Percentiles rank a stretch among this genome's conserved stretches.
Conservation (phyloP, 2,797 vertebrate species). For the Notolepis coatsorum region DNA sequence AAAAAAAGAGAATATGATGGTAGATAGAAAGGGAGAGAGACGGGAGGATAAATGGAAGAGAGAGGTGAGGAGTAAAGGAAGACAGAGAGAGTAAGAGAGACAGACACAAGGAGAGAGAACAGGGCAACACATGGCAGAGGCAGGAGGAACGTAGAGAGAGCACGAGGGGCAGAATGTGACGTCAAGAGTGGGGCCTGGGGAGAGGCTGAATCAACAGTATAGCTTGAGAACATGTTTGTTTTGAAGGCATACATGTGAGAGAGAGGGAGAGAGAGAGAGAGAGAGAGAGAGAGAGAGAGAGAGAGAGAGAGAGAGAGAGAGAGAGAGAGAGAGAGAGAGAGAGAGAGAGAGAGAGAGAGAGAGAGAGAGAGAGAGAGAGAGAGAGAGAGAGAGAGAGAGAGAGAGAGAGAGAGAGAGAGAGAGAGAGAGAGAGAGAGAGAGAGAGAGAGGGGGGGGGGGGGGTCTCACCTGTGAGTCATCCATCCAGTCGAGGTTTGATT, state of each 20-base stretch:
- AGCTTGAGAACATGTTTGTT: background rate
- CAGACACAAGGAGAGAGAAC: background rate
- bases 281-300: slow-evolving; percentile 17
- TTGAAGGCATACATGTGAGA: background rate
- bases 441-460: background rate
- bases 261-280: slow-evolving; percentile 22
- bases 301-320: background rate
- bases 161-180: too few species aligned
- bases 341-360: slow-evolving; percentile 25
- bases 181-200: too few species aligned
- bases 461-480: slow-evolving; percentile 24
- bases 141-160: too few species aligned
- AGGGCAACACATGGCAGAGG: too few species aligned
- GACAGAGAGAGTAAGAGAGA: background rate
- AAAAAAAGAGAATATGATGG: slow-evolving; percentile 36
- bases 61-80: slow-evolving; percentile 23
- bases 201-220: background rate
- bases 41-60: slow-evolving; percentile 21
- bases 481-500: too few species aligned
- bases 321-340: slow-evolving; percentile 10
- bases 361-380: too few species aligned
- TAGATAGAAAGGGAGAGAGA: slow-evolving; percentile 35
- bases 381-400: background rate
- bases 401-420: background rate
- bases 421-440: background rate